Conservation (phyloP, 2,888 invertebrate genomes). For the Cactoblastis cactorum region DNA sequence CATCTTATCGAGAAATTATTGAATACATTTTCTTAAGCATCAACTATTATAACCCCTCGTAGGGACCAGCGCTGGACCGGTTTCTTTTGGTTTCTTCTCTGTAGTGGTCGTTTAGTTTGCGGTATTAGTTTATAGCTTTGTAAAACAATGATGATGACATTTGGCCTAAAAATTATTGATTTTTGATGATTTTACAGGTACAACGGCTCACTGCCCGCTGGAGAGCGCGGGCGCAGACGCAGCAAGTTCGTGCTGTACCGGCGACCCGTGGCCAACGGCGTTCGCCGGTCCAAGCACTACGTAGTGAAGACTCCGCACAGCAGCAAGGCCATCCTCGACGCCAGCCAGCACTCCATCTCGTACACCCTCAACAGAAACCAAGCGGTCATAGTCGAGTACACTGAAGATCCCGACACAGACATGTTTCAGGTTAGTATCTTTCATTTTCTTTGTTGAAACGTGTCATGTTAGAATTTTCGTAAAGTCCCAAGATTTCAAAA, state of each 20-base stretch:
- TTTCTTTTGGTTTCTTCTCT: too few species aligned
- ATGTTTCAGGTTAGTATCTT: slow-evolving; percentile 95
- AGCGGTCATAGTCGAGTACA: slow-evolving; percentile 99
- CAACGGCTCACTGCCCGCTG: slow-evolving; percentile 95
- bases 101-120: too few species aligned
- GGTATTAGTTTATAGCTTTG: too few species aligned
- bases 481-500: too few species aligned
- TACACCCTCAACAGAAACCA: slow-evolving; percentile 97
- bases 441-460: not conserved
- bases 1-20: too few species aligned
- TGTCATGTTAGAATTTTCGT: too few species aligned
- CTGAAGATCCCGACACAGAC: slow-evolving; percentile 96
- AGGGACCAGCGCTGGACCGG: too few species aligned
- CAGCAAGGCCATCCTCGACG: slow-evolving; percentile 96
- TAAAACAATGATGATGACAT: too few species aligned
- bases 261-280: slow-evolving; percentile 92
- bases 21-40: too few species aligned
- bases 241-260: slow-evolving; percentile 96
- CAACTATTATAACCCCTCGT: too few species aligned
- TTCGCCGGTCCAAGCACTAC: slow-evolving; percentile 96
- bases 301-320: slow-evolving; percentile 97
- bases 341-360: slow-evolving; percentile 96
- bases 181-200: slow-evolving; percentile 81
- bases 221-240: slow-evolving; percentile 94
- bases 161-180: too few species aligned